Evolutionary conservation across 2,113 vertebrate species (phyloP).

Genomic region (Leptocoma aspasia): DNA sequence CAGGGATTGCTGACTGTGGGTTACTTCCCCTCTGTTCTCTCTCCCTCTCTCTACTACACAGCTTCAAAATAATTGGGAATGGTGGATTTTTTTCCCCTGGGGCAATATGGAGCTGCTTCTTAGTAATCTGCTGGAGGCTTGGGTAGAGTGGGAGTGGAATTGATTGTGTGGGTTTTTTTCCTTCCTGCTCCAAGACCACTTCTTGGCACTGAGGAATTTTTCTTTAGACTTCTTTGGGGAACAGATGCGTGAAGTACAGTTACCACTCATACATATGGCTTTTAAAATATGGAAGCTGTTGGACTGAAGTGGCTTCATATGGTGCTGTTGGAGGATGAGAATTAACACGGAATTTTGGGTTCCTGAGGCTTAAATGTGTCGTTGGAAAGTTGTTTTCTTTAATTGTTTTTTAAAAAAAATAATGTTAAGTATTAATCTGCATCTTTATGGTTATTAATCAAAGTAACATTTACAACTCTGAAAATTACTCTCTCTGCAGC

Average conservation of each 20-base stretch:
- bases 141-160: constrained; percentile 12
- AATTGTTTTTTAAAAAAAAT: neutral
- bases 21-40: neutral
- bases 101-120: neutral
- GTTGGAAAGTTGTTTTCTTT: neutral
- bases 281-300: constrained; percentile 63
- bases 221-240: constrained; percentile 50
- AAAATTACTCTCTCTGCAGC: neutral
- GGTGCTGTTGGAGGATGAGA: constrained; percentile 39
- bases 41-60: neutral
- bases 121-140: constrained; percentile 8
- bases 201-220: constrained; percentile 31
- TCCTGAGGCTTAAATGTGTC: neutral
- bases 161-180: constrained; percentile 40
- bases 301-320: constrained; percentile 59
- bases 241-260: constrained; percentile 56
- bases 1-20: neutral
- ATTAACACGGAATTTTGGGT: neutral
- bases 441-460: neutral
- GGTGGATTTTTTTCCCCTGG: neutral
- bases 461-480: neutral
- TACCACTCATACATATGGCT: constrained; percentile 55
- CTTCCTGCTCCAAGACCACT: constrained; percentile 47
- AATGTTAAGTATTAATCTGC: neutral
- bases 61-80: neutral